A percentile compares a stretch with the other conserved stretches of the same genome.
Evolutionary conservation across 2,797 vertebrate genomes (phyloP).

Genomic region (Myiothlypis coronata): DNA sequence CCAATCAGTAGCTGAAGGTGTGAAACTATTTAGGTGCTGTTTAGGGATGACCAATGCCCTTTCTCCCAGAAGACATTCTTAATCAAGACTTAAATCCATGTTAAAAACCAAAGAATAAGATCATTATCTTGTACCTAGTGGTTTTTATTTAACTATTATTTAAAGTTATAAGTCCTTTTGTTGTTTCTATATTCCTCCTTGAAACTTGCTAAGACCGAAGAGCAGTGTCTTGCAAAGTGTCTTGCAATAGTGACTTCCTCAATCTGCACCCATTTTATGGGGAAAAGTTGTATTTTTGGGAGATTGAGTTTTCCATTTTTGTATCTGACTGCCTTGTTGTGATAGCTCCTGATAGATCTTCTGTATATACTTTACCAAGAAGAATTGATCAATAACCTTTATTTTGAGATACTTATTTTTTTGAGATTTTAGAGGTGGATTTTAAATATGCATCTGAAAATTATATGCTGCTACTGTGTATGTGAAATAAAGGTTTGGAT

Average conservation of each 20-base stretch:
- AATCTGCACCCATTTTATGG: neutral
- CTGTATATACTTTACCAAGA: neutral
- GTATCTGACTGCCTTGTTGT: neutral
- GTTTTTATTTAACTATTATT: neutral
- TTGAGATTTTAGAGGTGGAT: neutral
- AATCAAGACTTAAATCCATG: neutral
- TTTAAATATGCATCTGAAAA: neutral
- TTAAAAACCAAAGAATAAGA: neutral
- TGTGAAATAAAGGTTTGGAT: neutral
- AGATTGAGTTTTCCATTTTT: neutral
- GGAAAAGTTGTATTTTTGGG: neutral
- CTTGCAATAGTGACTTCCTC: neutral
- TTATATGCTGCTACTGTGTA: neutral
- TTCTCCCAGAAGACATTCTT: neutral
- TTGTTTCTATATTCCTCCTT: neutral
- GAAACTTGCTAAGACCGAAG: neutral
- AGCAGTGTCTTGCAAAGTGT: neutral
- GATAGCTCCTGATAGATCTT: neutral
- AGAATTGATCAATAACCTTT: neutral
- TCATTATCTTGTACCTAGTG: neutral
- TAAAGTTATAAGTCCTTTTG: neutral
- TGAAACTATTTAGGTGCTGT: neutral
- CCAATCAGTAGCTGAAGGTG: rapidly evolving
- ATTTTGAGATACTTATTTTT: neutral
- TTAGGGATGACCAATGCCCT: neutral